A percentile compares a stretch with the other conserved stretches of the same genome.
Evolutionary conservation across 1,140 invertebrate genomes (phyloP).

Genomic region (Drosophila santomea): DNA sequence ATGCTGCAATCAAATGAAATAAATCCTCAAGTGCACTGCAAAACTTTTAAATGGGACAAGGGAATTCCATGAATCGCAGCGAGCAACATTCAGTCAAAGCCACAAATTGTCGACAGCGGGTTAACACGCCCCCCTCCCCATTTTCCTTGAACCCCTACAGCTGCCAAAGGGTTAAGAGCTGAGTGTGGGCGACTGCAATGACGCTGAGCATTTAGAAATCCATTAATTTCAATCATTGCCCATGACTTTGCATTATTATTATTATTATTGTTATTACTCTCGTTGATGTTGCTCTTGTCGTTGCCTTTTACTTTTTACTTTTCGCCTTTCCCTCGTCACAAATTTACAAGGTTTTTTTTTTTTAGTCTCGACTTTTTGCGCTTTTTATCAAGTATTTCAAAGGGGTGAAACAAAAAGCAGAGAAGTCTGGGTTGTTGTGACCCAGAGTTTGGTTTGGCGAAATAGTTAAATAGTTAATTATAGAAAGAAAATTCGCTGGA

Average conservation of each 20-base stretch:
- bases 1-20: constrained; percentile 40
- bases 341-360: constrained; percentile 55
- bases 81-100: constrained; percentile 28
- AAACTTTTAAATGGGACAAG: constrained; percentile 3
- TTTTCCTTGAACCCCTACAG: neutral
- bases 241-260: constrained; percentile 73
- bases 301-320: constrained; percentile 34
- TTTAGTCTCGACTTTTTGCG: constrained; percentile 5
- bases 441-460: neutral
- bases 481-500: neutral
- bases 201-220: constrained; percentile 72
- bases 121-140: neutral
- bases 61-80: constrained; percentile 28
- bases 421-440: constrained; percentile 13
- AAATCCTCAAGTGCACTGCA: constrained; percentile 40
- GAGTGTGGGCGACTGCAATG: constrained; percentile 40
- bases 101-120: constrained; percentile 56
- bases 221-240: constrained; percentile 80
- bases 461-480: neutral
- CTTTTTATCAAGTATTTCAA: constrained; percentile 26
- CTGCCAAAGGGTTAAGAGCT: constrained; percentile 34
- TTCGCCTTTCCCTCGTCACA: constrained; percentile 13
- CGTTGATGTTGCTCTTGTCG: constrained; percentile 50
- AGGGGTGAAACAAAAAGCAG: constrained; percentile 4
- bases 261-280: constrained; percentile 59